A percentile compares a stretch with the other conserved stretches of the same genome.
These are phyloP conservation scores for Prolemur simus DNA, from an alignment of 2,113 vertebrate species.

Conservation along the genomic window DNA sequence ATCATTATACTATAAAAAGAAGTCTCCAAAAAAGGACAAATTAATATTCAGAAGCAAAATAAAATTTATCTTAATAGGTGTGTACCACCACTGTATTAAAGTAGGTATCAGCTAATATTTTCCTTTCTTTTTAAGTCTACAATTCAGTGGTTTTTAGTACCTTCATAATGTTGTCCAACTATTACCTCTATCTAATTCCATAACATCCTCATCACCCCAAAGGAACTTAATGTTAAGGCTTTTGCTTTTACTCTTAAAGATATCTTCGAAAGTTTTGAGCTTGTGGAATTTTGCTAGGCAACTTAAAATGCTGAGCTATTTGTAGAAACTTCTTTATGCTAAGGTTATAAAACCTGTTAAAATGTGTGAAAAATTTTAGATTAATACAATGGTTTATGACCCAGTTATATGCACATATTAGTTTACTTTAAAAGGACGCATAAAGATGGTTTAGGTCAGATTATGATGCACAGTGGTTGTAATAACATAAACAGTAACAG, in stretches of 20 bases:
- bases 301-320: conserved; percentile 6
- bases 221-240: not conserved
- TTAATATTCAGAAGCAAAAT: conserved; percentile 36
- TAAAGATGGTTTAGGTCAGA: not conserved
- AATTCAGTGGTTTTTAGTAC: not conserved
- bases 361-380: not conserved
- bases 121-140: not conserved
- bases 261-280: not conserved
- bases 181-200: not conserved
- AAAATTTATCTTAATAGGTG: not conserved
- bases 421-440: not conserved
- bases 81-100: not conserved
- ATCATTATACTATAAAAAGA: not conserved
- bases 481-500: not conserved
- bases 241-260: conserved; percentile 4
- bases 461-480: not conserved
- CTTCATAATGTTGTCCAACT: not conserved
- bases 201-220: not conserved
- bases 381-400: not conserved
- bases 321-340: not conserved
- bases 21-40: not conserved
- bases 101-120: not conserved
- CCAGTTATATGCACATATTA: not conserved
- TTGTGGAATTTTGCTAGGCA: conserved; percentile 5
- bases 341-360: not conserved